These are phyloP conservation scores for Volucella bombylans DNA, from an alignment of 2,888 invertebrate genomes.

Conservation along the genomic window DNA sequence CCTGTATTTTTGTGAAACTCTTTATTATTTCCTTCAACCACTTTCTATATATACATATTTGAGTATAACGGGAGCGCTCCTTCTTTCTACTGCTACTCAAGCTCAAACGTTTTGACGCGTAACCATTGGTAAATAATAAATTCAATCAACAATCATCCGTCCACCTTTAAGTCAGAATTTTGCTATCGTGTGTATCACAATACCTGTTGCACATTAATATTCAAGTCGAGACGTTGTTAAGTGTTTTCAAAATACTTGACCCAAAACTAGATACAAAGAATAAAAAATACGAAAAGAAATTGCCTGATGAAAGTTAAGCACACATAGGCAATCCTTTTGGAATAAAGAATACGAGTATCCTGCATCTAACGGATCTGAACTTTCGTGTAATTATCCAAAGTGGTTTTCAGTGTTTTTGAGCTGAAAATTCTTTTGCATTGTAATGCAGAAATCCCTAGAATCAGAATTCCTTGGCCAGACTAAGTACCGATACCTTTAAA, in stretches of 20 bases:
- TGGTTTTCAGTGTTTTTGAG: slow-evolving; percentile 44
- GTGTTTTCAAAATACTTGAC: slow-evolving; percentile 48
- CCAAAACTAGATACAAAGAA: slow-evolving; percentile 18
- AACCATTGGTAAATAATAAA: slow-evolving; percentile 50
- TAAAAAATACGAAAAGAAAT: slow-evolving; percentile 19
- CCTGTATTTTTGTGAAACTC: neutral
- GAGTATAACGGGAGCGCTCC: no score
- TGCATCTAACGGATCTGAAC: slow-evolving; percentile 21
- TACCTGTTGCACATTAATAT: slow-evolving; percentile 53
- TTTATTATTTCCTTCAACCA: slow-evolving; percentile 4
- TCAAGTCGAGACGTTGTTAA: slow-evolving; percentile 44
- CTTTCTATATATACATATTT: no score
- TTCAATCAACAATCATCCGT: slow-evolving; percentile 5
- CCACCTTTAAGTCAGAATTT: slow-evolving; percentile 8
- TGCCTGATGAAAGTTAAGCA: slow-evolving; percentile 2
- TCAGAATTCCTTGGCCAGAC: no score
- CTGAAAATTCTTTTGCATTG: neutral
- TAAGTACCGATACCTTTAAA: no score
- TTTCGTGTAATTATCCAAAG: slow-evolving; percentile 46
- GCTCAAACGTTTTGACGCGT: slow-evolving; percentile 28
- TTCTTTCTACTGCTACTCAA: neutral
- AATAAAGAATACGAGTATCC: slow-evolving; percentile 4
- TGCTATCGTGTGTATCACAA: slow-evolving; percentile 4
- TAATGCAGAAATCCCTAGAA: neutral
- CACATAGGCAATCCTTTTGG: slow-evolving; percentile 13